These are phyloP conservation scores for Ectropis grisescens DNA, from an alignment of 1,140 invertebrate genomes.

Conservation along the genomic window DNA sequence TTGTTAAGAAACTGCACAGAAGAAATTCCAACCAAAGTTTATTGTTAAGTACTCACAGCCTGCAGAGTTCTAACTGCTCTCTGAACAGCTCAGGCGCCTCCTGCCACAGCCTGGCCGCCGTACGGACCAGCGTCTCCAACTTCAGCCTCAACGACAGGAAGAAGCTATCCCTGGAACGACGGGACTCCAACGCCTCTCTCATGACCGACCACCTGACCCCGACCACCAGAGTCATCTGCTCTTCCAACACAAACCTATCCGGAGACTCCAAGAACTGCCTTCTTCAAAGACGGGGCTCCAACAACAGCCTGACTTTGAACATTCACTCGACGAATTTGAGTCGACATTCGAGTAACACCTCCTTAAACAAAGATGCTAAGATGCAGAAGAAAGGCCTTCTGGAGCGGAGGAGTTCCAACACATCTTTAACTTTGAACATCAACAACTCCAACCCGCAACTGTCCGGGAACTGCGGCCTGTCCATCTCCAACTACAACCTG, in stretches of 20 bases:
- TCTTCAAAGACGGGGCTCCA: conserved; percentile 87
- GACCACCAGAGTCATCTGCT: conserved; percentile 45
- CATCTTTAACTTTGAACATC: conserved; percentile 83
- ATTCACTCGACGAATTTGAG: conserved; percentile 66
- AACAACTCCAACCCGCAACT: conserved; percentile 62
- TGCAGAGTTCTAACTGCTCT: conserved; percentile 64
- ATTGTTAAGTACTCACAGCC: conserved; percentile 74
- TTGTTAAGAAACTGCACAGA: conserved; percentile 72
- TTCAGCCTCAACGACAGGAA: conserved; percentile 67
- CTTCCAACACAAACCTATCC: conserved; percentile 47
- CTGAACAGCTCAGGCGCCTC: conserved; percentile 58
- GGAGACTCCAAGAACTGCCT: conserved; percentile 75
- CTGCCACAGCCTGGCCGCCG: conserved; percentile 53
- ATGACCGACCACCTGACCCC: conserved; percentile 68
- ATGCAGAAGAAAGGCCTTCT: conserved; percentile 76
- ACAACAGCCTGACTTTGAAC: conserved; percentile 85
- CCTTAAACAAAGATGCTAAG: conserved; percentile 58
- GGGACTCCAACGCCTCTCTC: conserved; percentile 90
- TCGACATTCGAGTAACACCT: conserved; percentile 70
- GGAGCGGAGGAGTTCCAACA: conserved; percentile 87
- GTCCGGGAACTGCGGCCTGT: conserved; percentile 62
- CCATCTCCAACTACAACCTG: conserved; percentile 65
- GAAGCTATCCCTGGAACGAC: conserved; percentile 78
- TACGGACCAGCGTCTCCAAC: conserved; percentile 61
- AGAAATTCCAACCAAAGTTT: conserved; percentile 91